Base-by-base conservation (phyloP, 2,888 invertebrate genomes). In the Synergus laeviventris region DNA sequence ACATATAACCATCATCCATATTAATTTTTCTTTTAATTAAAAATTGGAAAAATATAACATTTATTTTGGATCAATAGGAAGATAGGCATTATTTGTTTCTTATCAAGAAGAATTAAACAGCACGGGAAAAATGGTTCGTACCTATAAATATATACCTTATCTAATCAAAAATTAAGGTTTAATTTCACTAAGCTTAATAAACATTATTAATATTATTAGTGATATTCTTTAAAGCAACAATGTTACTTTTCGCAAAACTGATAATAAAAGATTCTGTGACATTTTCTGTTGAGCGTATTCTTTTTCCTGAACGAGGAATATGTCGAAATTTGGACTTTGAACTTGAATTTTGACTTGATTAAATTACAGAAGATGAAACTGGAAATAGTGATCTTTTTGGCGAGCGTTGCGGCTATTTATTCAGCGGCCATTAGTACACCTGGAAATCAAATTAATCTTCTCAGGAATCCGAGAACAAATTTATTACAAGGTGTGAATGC, bases 341-440 rank as follows among this genome's bases (percentile, higher is more conserved):
- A 59, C 24, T 59, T 59, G 21, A 59, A 59, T 24, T 24, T 21
- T 24, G 24, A 59, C 12, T 24, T 24, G 5, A 24, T 24, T 59
- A 59, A 9, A 24, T 59, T 59, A n/a, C 70, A 70, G 70, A 21
- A 21, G 14, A 45, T 5, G 9, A 70, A 70, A 24, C 45, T 70
- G 70, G 45, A 2, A 49, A 24, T 31, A n/a, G 49, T 49, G 16
- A 36, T 70, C 3, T 18, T 70, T 49, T 31, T 70, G 16, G n/a
- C n/a, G 16, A 45, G 70, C 24, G 45, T 70, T 70, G 24, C 70
- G n/a, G 45, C 24, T 49, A 70, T 49, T 31, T 9, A 45, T 70
- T 70, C 31, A 45, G 49, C 42, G n/a, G 31, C 31, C 16, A n/a
- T 70, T 45, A 31, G 49, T 70, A 16, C 45, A 70, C n/a, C 45